These are phyloP conservation scores for Drosophila borborema DNA, from an alignment of 2,888 invertebrate genomes.

Conservation along the genomic window DNA sequence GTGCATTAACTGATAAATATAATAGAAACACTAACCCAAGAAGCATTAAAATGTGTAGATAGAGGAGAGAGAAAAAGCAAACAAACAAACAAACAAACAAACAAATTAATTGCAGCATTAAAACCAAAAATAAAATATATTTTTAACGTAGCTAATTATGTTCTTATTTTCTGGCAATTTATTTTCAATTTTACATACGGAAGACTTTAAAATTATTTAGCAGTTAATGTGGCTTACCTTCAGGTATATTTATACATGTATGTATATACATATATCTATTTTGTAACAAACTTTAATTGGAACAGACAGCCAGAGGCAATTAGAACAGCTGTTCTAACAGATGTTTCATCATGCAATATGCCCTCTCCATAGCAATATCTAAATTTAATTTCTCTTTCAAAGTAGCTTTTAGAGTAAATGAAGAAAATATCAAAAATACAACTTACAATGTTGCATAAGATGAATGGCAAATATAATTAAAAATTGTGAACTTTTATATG, in stretches of 20 bases:
- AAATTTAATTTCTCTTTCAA: background rate
- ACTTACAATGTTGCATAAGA: background rate
- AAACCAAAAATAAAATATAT: background rate
- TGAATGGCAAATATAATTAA: background rate
- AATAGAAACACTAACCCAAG: background rate
- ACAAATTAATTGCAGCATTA: background rate
- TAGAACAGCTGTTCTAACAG: slow-evolving; percentile 6
- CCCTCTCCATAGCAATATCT: background rate
- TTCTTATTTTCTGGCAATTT: slow-evolving; percentile 9
- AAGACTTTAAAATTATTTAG: background rate
- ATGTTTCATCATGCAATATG: background rate
- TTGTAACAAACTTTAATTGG: background rate
- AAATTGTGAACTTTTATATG: no score
- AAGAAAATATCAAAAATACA: background rate
- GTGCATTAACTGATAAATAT: slow-evolving; percentile 21
- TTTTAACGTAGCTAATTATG: background rate
- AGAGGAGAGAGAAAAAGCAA: background rate
- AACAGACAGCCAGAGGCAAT: background rate
- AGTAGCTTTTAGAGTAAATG: background rate
- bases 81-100: no score
- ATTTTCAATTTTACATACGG: background rate
- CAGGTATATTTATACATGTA: background rate
- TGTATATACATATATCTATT: background rate
- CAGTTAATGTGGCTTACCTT: background rate
- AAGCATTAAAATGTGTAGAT: background rate